These are phyloP conservation scores for Poeciliopsis gracilis DNA, from an alignment of 2,797 vertebrate species.

Conservation along the genomic window DNA sequence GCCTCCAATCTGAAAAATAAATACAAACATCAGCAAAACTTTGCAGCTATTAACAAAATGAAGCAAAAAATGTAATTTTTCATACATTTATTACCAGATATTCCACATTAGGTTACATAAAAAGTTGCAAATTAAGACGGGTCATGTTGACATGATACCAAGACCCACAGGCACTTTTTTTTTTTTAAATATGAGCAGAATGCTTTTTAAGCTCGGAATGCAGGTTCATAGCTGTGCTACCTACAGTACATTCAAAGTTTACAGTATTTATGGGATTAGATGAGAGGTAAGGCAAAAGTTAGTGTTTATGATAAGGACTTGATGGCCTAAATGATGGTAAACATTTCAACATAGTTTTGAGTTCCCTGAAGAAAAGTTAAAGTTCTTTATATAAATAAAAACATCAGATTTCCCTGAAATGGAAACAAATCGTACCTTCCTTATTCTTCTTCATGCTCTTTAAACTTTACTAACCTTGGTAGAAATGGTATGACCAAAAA, in stretches of 20 bases:
- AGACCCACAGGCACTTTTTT: conserved; percentile 77
- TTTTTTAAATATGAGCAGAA: conserved; percentile 19
- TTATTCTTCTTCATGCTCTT: conserved; percentile 9
- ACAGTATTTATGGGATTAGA: conserved; percentile 24
- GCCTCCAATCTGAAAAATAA: neutral
- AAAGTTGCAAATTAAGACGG: conserved; percentile 40
- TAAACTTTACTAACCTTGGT: conserved; percentile 8
- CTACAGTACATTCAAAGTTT: conserved; percentile 51
- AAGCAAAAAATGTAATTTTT: conserved; percentile 13
- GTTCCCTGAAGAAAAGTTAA: conserved; percentile 21
- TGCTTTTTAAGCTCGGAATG: conserved; percentile 53
- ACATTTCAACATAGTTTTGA: conserved; percentile 9
- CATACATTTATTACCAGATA: conserved; percentile 59
- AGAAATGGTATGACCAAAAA: neutral
- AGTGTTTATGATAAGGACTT: conserved; percentile 31
- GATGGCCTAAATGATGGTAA: conserved; percentile 21
- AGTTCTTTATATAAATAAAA: conserved; percentile 18
- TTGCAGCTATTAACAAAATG: neutral
- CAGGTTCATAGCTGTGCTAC: conserved; percentile 42
- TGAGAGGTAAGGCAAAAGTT: conserved; percentile 70
- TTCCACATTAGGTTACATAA: conserved; percentile 47
- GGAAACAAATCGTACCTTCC: conserved; percentile 13
- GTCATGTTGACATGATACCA: conserved; percentile 53
- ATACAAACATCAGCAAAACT: neutral
- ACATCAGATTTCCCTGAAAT: conserved; percentile 52